These are phyloP conservation scores for Spinus olivaceus DNA, from an alignment of 2,797 vertebrate genomes.

Conservation along the genomic window DNA sequence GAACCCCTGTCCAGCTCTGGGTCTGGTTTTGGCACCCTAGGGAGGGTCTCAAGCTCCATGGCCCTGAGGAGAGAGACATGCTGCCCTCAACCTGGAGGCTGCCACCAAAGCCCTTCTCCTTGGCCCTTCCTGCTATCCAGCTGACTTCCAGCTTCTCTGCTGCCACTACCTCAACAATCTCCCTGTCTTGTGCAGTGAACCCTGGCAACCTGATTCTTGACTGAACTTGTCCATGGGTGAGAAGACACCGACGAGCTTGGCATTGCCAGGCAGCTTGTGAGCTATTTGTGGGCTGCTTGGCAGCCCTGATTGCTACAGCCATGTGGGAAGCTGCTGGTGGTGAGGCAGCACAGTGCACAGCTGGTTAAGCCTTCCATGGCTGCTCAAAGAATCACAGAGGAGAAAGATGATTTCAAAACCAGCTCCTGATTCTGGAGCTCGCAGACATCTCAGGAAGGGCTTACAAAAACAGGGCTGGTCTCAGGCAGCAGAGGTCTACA, in stretches of 20 bases:
- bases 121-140: neutral
- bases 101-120: neutral
- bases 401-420: neutral
- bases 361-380: neutral
- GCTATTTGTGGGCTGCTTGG: neutral
- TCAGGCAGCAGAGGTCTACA: rapidly evolving
- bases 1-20: neutral
- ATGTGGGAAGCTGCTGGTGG: neutral
- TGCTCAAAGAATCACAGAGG: neutral
- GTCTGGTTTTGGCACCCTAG: neutral
- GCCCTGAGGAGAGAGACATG: neutral
- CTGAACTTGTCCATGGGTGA: rapidly evolving
- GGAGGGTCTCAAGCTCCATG: neutral
- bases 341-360: neutral
- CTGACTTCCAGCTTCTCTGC: neutral
- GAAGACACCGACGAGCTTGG: neutral
- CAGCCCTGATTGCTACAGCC: neutral
- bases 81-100: neutral
- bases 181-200: neutral
- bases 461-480: neutral
- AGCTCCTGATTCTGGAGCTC: neutral
- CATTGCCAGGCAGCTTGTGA: neutral
- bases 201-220: neutral
- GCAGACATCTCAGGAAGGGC: neutral
- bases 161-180: neutral